A percentile compares a stretch with the other conserved stretches of the same genome.
Evolutionary conservation across 1,140 invertebrate genomes (phyloP).

Genomic region (Drosophila lacteicornis): DNA sequence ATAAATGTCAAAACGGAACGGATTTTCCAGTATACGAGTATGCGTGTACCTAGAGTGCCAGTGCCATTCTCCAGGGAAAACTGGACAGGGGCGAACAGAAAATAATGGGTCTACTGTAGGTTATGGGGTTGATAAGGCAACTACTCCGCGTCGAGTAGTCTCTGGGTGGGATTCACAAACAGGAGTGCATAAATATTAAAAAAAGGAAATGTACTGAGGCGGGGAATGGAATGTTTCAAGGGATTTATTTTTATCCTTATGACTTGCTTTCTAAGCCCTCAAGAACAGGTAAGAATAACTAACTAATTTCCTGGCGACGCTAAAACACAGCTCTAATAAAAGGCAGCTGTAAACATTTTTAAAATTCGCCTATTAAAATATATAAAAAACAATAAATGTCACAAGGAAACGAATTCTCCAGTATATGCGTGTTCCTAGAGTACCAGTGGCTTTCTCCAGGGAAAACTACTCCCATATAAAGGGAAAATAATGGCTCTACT

Average conservation of each 20-base stretch:
- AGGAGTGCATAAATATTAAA: conserved; percentile 25
- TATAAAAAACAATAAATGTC: conserved; percentile 73
- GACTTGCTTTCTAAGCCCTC: not conserved
- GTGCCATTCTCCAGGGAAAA: conserved; percentile 33
- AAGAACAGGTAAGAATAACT: conserved; percentile 13
- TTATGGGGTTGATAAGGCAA: conserved; percentile 34
- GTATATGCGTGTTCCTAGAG: conserved; percentile 26
- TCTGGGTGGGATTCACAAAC: conserved; percentile 7
- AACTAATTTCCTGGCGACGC: not conserved
- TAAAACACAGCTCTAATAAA: not conserved
- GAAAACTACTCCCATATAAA: conserved; percentile 31
- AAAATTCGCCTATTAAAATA: not conserved
- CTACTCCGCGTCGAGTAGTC: conserved; percentile 6
- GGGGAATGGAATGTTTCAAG: not conserved
- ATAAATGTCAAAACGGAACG: conserved; percentile 74
- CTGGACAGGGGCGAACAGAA: conserved; percentile 35
- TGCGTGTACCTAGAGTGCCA: conserved; percentile 33
- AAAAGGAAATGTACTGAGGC: conserved; percentile 15
- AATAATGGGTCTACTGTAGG: conserved; percentile 31
- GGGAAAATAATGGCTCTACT: conserved; percentile 16
- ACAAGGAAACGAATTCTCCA: conserved; percentile 34
- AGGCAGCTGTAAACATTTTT: too few species aligned
- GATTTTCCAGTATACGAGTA: conserved; percentile 45
- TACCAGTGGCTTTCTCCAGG: not conserved
- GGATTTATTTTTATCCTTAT: conserved; percentile 18